Percentiles rank a stretch among this genome's conserved stretches.
Conservation (phyloP, 2,888 invertebrate species). For the Merodon equestris region DNA sequence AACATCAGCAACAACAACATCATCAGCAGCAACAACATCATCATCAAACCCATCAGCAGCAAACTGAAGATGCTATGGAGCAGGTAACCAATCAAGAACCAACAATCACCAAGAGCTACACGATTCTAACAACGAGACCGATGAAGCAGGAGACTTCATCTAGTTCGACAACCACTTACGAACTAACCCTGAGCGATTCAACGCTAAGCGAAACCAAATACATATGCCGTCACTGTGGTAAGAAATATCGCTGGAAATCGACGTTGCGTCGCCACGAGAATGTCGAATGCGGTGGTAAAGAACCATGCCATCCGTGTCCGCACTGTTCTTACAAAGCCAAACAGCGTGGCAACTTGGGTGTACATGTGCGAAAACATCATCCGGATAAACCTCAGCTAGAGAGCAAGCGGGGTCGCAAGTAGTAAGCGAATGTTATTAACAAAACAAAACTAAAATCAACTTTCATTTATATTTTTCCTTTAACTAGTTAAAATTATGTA, state of each 20-base stretch:
- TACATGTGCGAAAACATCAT: constrained; percentile 90
- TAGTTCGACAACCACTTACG: constrained; percentile 76
- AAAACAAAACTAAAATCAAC: constrained; percentile 19
- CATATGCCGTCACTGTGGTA: constrained; percentile 90
- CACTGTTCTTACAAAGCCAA: constrained; percentile 89
- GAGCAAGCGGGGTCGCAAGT: constrained; percentile 77
- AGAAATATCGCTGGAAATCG: constrained; percentile 92
- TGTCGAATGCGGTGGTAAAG: constrained; percentile 91
- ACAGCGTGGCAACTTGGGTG: constrained; percentile 89
- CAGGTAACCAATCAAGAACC: constrained; percentile 71
- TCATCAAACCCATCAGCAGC: constrained; percentile 73
- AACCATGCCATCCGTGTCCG: constrained; percentile 89
- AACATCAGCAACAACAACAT: constrained; percentile 69
- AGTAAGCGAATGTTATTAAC: constrained; percentile 70
- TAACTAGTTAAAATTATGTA: constrained; percentile 54
- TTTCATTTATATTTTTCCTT: constrained; percentile 28
- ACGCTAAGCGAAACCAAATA: constrained; percentile 81
- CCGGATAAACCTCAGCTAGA: constrained; percentile 78
- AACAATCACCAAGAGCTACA: constrained; percentile 77
- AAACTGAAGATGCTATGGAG: constrained; percentile 70
- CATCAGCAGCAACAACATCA: constrained; percentile 70
- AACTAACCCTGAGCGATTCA: constrained; percentile 77
- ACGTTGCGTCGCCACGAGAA: constrained; percentile 90
- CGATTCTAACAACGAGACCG: constrained; percentile 77
- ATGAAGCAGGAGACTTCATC: constrained; percentile 76